These are phyloP conservation scores for Alviniconcha strummeri DNA, from an alignment of 2,888 invertebrate genomes.

Conservation along the genomic window DNA sequence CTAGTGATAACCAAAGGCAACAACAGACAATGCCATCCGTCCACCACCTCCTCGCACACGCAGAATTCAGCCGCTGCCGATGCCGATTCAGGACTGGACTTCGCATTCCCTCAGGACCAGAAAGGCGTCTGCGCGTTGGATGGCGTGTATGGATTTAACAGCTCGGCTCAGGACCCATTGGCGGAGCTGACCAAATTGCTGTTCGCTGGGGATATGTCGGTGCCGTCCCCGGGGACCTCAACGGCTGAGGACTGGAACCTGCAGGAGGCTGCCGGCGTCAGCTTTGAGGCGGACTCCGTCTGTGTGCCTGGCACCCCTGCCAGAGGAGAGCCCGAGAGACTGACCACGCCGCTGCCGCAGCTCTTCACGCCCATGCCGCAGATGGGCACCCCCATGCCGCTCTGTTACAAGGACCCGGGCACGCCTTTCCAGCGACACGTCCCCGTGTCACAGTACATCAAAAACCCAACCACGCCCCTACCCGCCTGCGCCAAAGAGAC, in stretches of 20 bases:
- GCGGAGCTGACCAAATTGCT: slow-evolving; percentile 24
- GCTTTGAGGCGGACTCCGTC: slow-evolving; percentile 17
- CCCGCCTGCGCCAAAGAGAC: neutral
- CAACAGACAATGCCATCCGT: neutral
- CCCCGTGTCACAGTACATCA: slow-evolving; percentile 11
- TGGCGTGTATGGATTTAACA: neutral
- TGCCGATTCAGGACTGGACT: neutral
- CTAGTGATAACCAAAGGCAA: slow-evolving; percentile 8
- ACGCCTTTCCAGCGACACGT: slow-evolving; percentile 8
- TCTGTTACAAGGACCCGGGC: slow-evolving; percentile 14
- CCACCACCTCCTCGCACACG: neutral
- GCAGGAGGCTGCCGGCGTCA: slow-evolving; percentile 13
- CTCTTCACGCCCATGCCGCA: slow-evolving; percentile 10
- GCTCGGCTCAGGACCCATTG: slow-evolving; percentile 20
- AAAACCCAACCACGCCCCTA: slow-evolving; percentile 10
- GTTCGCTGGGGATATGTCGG: slow-evolving; percentile 7
- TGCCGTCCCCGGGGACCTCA: neutral
- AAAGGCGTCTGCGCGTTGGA: neutral
- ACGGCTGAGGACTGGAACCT: slow-evolving; percentile 27
- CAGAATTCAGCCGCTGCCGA: neutral
- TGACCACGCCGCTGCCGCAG: slow-evolving; percentile 13
- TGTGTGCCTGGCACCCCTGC: neutral
- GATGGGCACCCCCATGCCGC: slow-evolving; percentile 10
- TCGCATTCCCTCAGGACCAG: neutral
- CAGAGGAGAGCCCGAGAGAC: slow-evolving; percentile 16